Base-by-base conservation (phyloP, 2,797 vertebrate species). In the Poeciliopsis turneri region DNA sequence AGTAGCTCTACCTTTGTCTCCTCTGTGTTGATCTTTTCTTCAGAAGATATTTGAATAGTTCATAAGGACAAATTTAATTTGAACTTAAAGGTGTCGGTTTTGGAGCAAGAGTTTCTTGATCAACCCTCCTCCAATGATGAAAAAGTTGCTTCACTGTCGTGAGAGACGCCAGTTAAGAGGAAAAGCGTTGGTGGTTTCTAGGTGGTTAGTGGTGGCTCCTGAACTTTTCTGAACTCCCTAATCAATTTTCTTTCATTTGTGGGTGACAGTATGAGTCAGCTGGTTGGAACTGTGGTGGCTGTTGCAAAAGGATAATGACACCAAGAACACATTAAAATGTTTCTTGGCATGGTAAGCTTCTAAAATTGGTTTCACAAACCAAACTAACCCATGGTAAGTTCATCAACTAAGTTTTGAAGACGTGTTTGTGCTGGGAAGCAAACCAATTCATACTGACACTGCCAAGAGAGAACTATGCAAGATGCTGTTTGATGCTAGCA, bases 121-220 rank as follows among this genome's bases (percentile, higher is more conserved):
- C 13, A 61, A 61, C 39, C 30, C 15, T 5, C 30, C 30, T 33
- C 59, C 11, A 6, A 18, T 33, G 59, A 18, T 61, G 30, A 16
- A 30, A 61, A 33, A 33, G 1, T 33, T 33, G 13, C 28, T 61
- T 61, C 59, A 33, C 28, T 30, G 59, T 33, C 28, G 7, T 33
- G 28, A 33, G 59, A 16, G 15, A 61, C 15, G 1, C 18, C 7
- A 64, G 59, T 36, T 64, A 64, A 36, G 15, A 18, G 59, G 16
- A 33, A 33, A 36, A 36, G 59, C 30, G 2, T 64, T 64, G 30
- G 30, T 33, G 59, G 30, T 64, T 64, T 64, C 16, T 36, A 18
- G 30, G 59, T 66, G 33, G 61, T 66, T 66, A 66, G 61, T 66
- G 61, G 61, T 66, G 59, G 59, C 8, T 66, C 33, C 61, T 66